Percentiles rank a stretch among this genome's conserved stretches.
Conservation (phyloP, 2,113 vertebrate species). For the Platycercus adscitus region DNA sequence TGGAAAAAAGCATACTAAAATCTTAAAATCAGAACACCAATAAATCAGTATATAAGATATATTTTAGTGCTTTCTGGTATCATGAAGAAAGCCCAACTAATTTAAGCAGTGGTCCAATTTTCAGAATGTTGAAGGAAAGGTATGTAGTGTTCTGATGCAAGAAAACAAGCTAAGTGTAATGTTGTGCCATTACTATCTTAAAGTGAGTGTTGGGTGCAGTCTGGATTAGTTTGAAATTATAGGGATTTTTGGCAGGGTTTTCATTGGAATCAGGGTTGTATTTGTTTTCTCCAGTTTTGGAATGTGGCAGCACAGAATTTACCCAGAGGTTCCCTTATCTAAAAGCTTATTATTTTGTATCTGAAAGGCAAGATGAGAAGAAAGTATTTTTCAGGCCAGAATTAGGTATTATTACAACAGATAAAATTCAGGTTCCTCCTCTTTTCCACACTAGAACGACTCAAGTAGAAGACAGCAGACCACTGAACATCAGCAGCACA, state of each 20-base stretch:
- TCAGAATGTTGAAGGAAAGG: not conserved
- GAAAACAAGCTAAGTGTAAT: not conserved
- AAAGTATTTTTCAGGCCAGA: not conserved
- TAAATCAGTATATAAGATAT: not conserved
- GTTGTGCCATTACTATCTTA: not conserved
- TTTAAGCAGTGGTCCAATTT: not conserved
- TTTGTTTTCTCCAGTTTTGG: not conserved
- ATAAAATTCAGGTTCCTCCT: not conserved
- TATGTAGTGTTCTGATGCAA: not conserved
- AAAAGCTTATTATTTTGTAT: not conserved
- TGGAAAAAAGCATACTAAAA: not conserved
- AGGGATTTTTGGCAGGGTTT: not conserved
- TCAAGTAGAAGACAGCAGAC: not conserved
- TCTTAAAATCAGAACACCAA: not conserved
- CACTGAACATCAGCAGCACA: not conserved
- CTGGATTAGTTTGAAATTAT: not conserved
- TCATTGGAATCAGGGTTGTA: not conserved
- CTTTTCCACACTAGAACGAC: not conserved
- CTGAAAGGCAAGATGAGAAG: not conserved
- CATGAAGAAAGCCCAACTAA: not conserved
- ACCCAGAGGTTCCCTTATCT: fast-evolving
- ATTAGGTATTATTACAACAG: not conserved
- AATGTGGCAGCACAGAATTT: not conserved
- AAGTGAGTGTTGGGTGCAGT: not conserved
- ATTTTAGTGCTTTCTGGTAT: not conserved